Conservation (phyloP, 2,888 invertebrate genomes). For the Hartigia nigra region DNA sequence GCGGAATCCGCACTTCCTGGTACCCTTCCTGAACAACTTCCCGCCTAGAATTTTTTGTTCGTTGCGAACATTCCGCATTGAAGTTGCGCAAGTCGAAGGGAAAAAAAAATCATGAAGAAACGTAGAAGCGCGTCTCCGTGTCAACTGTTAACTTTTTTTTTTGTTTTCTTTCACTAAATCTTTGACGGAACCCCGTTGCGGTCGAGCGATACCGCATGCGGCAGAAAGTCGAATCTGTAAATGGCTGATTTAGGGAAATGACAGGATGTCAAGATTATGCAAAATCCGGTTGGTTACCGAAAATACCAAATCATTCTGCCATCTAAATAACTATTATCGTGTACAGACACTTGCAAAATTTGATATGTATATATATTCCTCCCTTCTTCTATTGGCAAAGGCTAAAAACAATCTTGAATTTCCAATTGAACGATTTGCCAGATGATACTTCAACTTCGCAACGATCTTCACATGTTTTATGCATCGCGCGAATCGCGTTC, state of each 20-base stretch:
- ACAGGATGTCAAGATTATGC: background rate
- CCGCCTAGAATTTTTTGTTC: background rate
- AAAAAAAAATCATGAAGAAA: background rate
- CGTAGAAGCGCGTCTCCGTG: background rate
- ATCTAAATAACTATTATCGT: background rate
- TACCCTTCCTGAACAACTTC: background rate
- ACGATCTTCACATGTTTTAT: conserved; percentile 16
- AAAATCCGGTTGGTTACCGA: background rate
- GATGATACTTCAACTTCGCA: conserved; percentile 14
- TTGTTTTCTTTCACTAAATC: too few relatives aligned
- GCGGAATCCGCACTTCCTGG: conserved; percentile 22
- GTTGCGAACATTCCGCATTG: conserved; percentile 11
- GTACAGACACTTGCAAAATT: background rate
- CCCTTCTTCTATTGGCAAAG: too few relatives aligned
- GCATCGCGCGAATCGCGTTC: conserved; percentile 7
- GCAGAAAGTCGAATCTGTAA: background rate
- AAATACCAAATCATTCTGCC: background rate
- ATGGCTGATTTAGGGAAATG: background rate
- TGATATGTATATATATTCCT: too few relatives aligned
- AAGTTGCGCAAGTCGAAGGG: background rate
- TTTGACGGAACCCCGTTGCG: background rate
- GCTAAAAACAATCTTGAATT: conserved; percentile 8
- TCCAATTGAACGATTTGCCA: conserved; percentile 19
- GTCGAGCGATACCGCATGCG: background rate
- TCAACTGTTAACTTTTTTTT: too few relatives aligned